A percentile compares a stretch with the other conserved stretches of the same genome.
phyloP scores from a whole-genome alignment of 2,888 invertebrate species.

The Conchocele bisecta region DNA sequence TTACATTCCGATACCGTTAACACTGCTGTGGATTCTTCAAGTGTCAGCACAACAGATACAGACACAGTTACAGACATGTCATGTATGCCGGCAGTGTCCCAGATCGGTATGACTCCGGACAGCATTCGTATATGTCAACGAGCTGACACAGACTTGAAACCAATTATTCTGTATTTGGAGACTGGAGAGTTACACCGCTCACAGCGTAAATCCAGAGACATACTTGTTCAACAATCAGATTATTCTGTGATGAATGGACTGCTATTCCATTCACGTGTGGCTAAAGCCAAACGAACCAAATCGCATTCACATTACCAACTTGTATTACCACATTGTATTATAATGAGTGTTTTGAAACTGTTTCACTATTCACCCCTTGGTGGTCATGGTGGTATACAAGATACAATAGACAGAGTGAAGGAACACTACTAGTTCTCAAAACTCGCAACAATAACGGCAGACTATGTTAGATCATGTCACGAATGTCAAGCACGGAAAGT shows the following conservation, averaged over 20 bases:
- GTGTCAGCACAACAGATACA: no score
- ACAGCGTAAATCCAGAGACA: slow-evolving; percentile 29
- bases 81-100: no score
- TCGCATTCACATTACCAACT: slow-evolving; percentile 23
- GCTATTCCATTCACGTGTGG: slow-evolving; percentile 31
- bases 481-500: slow-evolving; percentile 30
- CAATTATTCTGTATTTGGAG: no score
- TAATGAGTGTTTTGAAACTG: slow-evolving; percentile 26
- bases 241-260: slow-evolving; percentile 36
- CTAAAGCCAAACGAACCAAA: slow-evolving; percentile 33
- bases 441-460: slow-evolving; percentile 7
- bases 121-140: no score
- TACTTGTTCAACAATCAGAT: slow-evolving; percentile 35
- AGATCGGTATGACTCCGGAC: no score
- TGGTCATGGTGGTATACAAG: slow-evolving; percentile 39
- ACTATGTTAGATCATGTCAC: slow-evolving; percentile 27
- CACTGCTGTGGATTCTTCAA: no score
- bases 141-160: no score
- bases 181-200: no score
- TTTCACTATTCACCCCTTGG: slow-evolving; percentile 34
- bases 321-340: slow-evolving; percentile 27
- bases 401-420: slow-evolving; percentile 27
- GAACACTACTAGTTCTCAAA: slow-evolving; percentile 28
- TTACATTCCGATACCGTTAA: no score
- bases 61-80: no score